These are phyloP conservation scores for Eucera pruinosa DNA, from an alignment of 2,888 invertebrate species.

Conservation along the genomic window DNA sequence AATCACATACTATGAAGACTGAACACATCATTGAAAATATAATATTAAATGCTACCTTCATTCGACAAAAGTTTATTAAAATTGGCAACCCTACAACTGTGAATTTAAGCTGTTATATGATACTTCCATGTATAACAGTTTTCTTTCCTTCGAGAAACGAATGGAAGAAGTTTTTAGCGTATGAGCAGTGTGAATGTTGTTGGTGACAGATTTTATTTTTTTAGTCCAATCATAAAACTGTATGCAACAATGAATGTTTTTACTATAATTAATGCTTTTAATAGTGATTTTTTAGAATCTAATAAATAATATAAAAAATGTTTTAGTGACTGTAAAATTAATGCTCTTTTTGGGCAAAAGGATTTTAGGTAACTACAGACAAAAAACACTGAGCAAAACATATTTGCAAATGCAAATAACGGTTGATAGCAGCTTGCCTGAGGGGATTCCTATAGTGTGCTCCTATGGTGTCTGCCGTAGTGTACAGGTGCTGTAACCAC, in stretches of 20 bases:
- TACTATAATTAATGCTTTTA: conserved; percentile 3
- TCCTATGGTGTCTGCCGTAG: conserved; percentile 86
- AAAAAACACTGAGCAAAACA: conserved; percentile 69
- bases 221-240: background rate
- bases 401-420: conserved; percentile 81
- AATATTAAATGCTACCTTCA: too few relatives aligned
- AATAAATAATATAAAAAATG: conserved; percentile 31
- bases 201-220: background rate
- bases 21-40: too few relatives aligned
- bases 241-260: conserved; percentile 11
- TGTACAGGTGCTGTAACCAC: conserved; percentile 92
- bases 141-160: background rate
- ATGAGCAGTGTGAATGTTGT: background rate
- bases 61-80: too few relatives aligned
- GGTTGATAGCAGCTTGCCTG: conserved; percentile 88
- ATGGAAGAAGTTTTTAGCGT: too few relatives aligned
- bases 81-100: too few relatives aligned
- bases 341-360: conserved; percentile 50
- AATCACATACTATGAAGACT: too few relatives aligned
- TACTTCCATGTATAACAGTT: too few relatives aligned
- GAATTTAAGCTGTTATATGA: too few relatives aligned
- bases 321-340: conserved; percentile 61
- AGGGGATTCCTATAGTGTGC: conserved; percentile 91
- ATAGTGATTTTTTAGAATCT: background rate
- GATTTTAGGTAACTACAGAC: conserved; percentile 64